Evolutionary conservation across 2,888 invertebrate species (phyloP).

Genomic region (Teleiodes luculella): DNA sequence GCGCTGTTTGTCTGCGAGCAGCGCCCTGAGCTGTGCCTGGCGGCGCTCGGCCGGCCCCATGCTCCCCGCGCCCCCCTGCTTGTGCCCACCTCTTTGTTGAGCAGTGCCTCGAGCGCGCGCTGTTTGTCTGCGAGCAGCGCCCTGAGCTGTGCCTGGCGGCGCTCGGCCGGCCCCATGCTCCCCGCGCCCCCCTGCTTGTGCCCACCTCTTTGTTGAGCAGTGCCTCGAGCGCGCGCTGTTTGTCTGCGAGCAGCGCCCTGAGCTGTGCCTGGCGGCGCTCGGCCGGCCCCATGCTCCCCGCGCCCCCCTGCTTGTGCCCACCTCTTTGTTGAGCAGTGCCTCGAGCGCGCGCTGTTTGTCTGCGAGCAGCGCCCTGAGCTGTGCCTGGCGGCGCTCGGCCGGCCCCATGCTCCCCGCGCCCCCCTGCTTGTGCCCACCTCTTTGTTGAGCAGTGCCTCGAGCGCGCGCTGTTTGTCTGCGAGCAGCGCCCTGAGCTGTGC

Average conservation of each 20-base stretch:
- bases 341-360: slow-evolving; percentile 83
- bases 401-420: not conserved
- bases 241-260: slow-evolving; percentile 80
- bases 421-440: slow-evolving; percentile 40
- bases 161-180: not conserved
- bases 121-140: slow-evolving; percentile 82
- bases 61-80: slow-evolving; percentile 8
- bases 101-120: slow-evolving; percentile 81
- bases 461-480: slow-evolving; percentile 81
- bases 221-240: slow-evolving; percentile 81
- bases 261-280: slow-evolving; percentile 45
- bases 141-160: slow-evolving; percentile 54
- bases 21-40: slow-evolving; percentile 64
- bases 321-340: slow-evolving; percentile 76
- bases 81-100: slow-evolving; percentile 62
- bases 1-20: slow-evolving; percentile 81
- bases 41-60: not conserved
- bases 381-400: slow-evolving; percentile 25
- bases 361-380: slow-evolving; percentile 78
- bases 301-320: slow-evolving; percentile 28
- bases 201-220: slow-evolving; percentile 73
- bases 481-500: slow-evolving; percentile 76
- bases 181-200: slow-evolving; percentile 9
- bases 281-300: not conserved
- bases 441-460: slow-evolving; percentile 80